Evolutionary conservation across 2,888 invertebrate species (phyloP), one percentile per base, ranked within the genome.

Genomic region (Onchidella celtica): DNA sequence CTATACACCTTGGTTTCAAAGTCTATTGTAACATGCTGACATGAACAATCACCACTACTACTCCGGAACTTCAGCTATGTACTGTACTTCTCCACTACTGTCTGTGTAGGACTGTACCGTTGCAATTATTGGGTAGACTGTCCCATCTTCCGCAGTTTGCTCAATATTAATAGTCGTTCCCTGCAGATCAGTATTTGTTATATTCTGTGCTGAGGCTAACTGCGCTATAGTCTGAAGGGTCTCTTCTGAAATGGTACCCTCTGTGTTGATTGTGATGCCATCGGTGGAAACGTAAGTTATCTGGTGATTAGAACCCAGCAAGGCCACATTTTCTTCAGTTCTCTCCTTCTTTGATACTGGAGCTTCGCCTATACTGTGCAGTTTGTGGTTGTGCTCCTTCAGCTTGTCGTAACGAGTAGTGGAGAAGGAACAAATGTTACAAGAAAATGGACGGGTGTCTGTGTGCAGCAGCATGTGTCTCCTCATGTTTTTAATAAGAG

Each of bases 361-460:
- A 6, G 77, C 47, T 59, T 63, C 75, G 3, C 57, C 77, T 57
- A 89, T 84, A 59, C 86, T 89, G 82, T 93, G 93, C 75, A 90
- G 88, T 82, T 92, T 93, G 21, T 88, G 86, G 75, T 94, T 92
- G 86, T 95, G 95, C 76, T 94, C 94, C 78, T 94, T 95, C 63
- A 95, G 90, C 85, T 95, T 95, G 88, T 95, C 95, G 34, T 93
- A 93, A 9, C 95, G 92, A 84, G 94, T 94, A 11, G 94, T 94
- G 29, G 93, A 90, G 85, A 94, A 95, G 0, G 92, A 88, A 85
- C 95, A 95, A 0, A 83, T 61, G 3, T 82, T 81, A 84, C 95
- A 95, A 82, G 93, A 92, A 84, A 93, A 88, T 1, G 89, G 88
- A 24, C 89, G 85, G 11, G 86, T 86, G 38, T 87, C 84, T 21